Conservation (phyloP, 2,797 vertebrate species). For the Molossus alvarezi region DNA sequence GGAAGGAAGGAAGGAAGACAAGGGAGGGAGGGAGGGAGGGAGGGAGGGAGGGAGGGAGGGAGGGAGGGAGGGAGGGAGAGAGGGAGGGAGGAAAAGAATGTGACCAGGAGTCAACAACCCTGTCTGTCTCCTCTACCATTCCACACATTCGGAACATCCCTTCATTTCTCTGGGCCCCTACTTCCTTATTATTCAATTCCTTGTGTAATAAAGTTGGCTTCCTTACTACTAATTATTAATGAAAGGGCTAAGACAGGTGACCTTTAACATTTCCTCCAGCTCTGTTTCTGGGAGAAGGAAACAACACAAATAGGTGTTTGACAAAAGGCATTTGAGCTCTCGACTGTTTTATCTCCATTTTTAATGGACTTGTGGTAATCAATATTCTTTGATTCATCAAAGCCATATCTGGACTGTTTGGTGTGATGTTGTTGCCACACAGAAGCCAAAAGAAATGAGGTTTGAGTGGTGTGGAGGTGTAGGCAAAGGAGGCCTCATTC, state of each 20-base stretch:
- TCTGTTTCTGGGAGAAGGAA: constrained; percentile 32
- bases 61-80: too few relatives aligned
- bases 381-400: constrained; percentile 74
- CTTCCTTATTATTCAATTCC: background rate
- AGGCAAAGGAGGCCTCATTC: background rate
- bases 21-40: too few relatives aligned
- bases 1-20: too few relatives aligned
- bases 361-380: constrained; percentile 46
- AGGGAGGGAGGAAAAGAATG: background rate
- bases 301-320: background rate
- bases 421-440: background rate
- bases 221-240: constrained; percentile 14
- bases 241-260: background rate
- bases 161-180: background rate
- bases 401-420: constrained; percentile 34
- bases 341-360: constrained; percentile 65
- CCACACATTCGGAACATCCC: background rate
- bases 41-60: too few relatives aligned
- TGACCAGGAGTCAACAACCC: background rate
- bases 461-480: constrained; percentile 11
- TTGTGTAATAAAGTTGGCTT: background rate
- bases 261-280: background rate
- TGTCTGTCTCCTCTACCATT: background rate
- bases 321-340: constrained; percentile 25
- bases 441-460: constrained; percentile 67